Evolutionary conservation across 37 sponge, comb jelly and placozoan genomes (phyloP).

Genomic region (Ianthella basta): DNA sequence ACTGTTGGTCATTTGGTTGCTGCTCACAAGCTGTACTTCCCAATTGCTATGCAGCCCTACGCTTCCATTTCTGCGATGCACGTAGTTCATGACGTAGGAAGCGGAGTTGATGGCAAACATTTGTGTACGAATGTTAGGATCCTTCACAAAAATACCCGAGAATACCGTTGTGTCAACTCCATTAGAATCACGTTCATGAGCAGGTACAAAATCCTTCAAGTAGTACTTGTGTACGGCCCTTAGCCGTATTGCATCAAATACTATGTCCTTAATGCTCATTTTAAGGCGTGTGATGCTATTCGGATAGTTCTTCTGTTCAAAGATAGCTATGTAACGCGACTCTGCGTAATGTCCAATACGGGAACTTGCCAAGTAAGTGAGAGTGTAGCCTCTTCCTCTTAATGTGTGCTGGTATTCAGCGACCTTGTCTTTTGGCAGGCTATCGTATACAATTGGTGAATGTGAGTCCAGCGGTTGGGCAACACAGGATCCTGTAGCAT

Average conservation of each 20-base stretch:
- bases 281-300: not conserved
- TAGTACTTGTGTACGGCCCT: not conserved
- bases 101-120: not conserved
- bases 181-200: not conserved
- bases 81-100: not conserved
- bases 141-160: not conserved
- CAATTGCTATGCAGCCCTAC: too few relatives aligned
- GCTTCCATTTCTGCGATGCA: not conserved
- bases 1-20: too few relatives aligned
- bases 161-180: not conserved
- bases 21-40: too few relatives aligned
- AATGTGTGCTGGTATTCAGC: not conserved
- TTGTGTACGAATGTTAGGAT: not conserved
- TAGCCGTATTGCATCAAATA: not conserved
- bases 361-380: not conserved
- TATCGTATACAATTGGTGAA: not conserved
- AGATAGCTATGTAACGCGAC: constrained; percentile 7
- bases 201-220: not conserved
- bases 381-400: not conserved
- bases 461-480: not conserved
- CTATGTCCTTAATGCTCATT: not conserved
- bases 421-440: not conserved
- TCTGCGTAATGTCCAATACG: not conserved
- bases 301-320: not conserved
- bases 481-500: not conserved